Conservation (phyloP, 2,113 vertebrate species). For the Eretmochelys imbricata region DNA sequence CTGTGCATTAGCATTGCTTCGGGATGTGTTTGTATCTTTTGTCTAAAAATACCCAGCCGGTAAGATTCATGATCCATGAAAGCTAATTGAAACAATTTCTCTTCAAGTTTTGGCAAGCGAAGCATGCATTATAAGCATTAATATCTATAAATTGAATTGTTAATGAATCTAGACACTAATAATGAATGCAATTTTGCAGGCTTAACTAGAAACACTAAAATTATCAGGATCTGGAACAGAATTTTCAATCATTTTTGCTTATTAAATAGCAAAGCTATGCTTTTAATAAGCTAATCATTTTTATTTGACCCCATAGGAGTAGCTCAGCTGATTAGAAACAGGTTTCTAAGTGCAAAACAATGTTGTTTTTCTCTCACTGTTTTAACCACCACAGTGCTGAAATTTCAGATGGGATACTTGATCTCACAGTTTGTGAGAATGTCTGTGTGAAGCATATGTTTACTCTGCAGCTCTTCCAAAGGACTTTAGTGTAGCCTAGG, state of each 20-base stretch:
- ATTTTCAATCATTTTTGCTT: slow-evolving; percentile 88
- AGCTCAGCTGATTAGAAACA: slow-evolving; percentile 84
- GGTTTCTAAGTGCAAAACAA: slow-evolving; percentile 81
- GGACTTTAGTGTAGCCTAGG: background rate
- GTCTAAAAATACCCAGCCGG: slow-evolving; percentile 86
- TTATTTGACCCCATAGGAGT: slow-evolving; percentile 86
- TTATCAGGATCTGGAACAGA: slow-evolving; percentile 85
- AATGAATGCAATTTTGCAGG: slow-evolving; percentile 87
- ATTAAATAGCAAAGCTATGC: slow-evolving; percentile 87
- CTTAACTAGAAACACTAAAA: slow-evolving; percentile 88
- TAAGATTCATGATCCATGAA: slow-evolving; percentile 86
- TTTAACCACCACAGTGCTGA: slow-evolving; percentile 78
- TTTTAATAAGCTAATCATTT: slow-evolving; percentile 88
- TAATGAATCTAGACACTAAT: slow-evolving; percentile 90
- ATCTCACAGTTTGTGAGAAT: slow-evolving; percentile 30
- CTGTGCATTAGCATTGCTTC: slow-evolving; percentile 84
- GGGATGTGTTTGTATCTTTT: slow-evolving; percentile 86
- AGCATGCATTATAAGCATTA: slow-evolving; percentile 88
- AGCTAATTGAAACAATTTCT: slow-evolving; percentile 90
- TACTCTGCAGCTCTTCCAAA: slow-evolving; percentile 21
- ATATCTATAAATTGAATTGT: slow-evolving; percentile 90
- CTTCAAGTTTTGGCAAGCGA: slow-evolving; percentile 88
- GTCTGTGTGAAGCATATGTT: slow-evolving; percentile 43
- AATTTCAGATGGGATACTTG: slow-evolving; percentile 61
- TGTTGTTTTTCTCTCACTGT: slow-evolving; percentile 78